Conservation (phyloP, 1,140 invertebrate genomes). For the Spodoptera litura region DNA sequence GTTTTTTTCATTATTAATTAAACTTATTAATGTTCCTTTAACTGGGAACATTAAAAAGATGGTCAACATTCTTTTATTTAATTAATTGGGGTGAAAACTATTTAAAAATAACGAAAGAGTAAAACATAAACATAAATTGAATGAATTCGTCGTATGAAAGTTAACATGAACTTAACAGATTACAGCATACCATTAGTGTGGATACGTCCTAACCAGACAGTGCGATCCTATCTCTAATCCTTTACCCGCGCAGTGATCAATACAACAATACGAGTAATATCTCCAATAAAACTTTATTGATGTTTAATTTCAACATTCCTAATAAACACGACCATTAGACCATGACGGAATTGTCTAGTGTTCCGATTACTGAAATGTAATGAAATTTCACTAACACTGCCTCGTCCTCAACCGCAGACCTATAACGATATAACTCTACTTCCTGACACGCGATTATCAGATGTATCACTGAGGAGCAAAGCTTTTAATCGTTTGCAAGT, state of each 20-base stretch:
- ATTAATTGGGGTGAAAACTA: too few species aligned
- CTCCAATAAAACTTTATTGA: conserved; percentile 37
- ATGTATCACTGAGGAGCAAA: background rate
- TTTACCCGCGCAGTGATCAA: background rate
- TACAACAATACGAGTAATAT: background rate
- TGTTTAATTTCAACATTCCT: conserved; percentile 46
- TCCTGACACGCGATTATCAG: background rate
- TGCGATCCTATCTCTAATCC: background rate
- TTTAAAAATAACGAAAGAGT: too few species aligned
- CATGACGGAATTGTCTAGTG: conserved; percentile 46
- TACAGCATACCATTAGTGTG: too few species aligned
- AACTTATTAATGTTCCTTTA: too few species aligned
- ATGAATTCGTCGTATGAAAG: too few species aligned
- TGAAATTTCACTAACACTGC: conserved; percentile 50
- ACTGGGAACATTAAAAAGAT: too few species aligned
- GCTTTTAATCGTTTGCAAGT: background rate
- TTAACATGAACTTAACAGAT: too few species aligned
- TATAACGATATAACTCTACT: conserved; percentile 19
- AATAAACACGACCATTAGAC: conserved; percentile 50
- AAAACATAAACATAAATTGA: too few species aligned
- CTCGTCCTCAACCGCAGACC: conserved; percentile 1
- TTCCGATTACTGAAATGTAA: conserved; percentile 54
- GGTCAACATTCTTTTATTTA: too few species aligned
- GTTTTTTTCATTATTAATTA: too few species aligned
- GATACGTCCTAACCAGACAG: too few species aligned